Evolutionary conservation across 2,113 vertebrate species (phyloP).

Genomic region (Tylochromis polylepis): DNA sequence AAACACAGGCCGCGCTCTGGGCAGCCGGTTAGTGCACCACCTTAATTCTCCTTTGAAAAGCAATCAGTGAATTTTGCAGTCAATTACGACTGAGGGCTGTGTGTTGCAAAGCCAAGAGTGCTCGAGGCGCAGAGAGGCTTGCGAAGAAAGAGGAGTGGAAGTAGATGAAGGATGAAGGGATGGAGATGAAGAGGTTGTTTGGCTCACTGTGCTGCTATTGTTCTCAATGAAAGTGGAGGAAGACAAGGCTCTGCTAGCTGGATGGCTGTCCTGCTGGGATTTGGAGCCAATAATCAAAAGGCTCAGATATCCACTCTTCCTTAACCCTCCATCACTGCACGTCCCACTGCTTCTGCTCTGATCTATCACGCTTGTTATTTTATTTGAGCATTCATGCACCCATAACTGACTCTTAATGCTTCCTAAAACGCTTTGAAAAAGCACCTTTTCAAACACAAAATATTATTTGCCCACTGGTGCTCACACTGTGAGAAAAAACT

Average conservation of each 20-base stretch:
- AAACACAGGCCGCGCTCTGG: conserved; percentile 45
- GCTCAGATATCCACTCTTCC: conserved; percentile 40
- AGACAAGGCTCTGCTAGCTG: conserved; percentile 9
- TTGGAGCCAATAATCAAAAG: conserved; percentile 45
- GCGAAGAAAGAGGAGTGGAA: conserved; percentile 16
- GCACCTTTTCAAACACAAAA: neutral
- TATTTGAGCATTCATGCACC: neutral
- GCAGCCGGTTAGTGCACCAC: conserved; percentile 27
- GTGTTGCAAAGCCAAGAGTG: conserved; percentile 27
- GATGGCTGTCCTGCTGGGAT: conserved; percentile 25
- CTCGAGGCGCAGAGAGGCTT: neutral
- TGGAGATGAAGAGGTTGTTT: conserved; percentile 37
- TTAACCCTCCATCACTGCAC: neutral
- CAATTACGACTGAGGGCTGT: conserved; percentile 32
- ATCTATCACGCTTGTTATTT: neutral
- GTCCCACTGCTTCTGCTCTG: neutral
- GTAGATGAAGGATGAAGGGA: conserved; percentile 24
- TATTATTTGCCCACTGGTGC: neutral
- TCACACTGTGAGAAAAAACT: neutral
- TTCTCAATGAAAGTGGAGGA: conserved; percentile 28
- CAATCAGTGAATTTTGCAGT: conserved; percentile 61
- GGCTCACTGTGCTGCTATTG: conserved; percentile 41
- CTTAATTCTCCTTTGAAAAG: conserved; percentile 52
- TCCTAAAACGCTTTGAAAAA: neutral
- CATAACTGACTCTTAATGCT: neutral